Percentiles rank a stretch among this genome's conserved stretches.
phyloP scores from a whole-genome alignment of 2,113 vertebrate genomes.

The Eclectus roratus region DNA sequence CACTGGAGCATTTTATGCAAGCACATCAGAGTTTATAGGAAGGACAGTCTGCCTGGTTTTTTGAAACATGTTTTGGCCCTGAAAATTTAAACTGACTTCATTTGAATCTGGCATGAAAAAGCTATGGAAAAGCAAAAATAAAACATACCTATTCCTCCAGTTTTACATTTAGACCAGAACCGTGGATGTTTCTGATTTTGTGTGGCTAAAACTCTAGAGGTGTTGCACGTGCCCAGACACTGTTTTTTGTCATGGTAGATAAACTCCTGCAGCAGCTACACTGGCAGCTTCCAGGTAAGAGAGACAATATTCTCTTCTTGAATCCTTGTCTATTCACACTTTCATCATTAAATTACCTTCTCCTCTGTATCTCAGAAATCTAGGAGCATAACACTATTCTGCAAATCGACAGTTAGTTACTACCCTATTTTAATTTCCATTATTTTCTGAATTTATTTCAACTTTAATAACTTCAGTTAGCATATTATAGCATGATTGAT shows the following conservation, averaged over 20 bases:
- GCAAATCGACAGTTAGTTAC: not conserved
- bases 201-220: not conserved
- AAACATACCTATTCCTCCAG: not conserved
- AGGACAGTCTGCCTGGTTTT: not conserved
- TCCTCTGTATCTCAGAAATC: not conserved
- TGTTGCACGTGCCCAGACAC: not conserved
- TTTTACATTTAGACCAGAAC: not conserved
- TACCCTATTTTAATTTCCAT: not conserved
- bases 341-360: not conserved
- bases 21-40: not conserved
- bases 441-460: not conserved
- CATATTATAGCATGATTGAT: not conserved
- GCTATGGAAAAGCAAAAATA: not conserved
- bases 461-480: not conserved
- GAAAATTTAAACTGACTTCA: not conserved
- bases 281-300: not conserved
- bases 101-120: not conserved
- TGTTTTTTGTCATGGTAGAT: not conserved
- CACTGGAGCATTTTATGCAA: not conserved
- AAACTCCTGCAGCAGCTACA: not conserved
- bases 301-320: not conserved
- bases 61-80: not conserved
- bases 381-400: not conserved
- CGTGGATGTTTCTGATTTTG: not conserved
- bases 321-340: not conserved